A percentile compares a stretch with the other conserved stretches of the same genome.
Evolutionary conservation across 2,797 vertebrate genomes (phyloP).

Genomic region (Cuniculus paca): DNA sequence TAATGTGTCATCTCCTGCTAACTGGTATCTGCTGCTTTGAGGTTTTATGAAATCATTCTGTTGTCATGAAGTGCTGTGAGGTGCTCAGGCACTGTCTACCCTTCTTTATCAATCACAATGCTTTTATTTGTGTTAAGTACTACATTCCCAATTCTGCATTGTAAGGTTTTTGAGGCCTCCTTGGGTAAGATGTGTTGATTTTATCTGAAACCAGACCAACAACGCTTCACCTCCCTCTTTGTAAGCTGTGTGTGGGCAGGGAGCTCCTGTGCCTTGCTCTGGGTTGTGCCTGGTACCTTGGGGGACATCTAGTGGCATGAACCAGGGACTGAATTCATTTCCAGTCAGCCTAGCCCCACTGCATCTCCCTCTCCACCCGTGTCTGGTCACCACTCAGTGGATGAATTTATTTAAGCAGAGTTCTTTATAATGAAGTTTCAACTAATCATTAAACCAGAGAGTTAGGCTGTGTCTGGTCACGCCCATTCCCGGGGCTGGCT

Average conservation of each 20-base stretch:
- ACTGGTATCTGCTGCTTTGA: not conserved
- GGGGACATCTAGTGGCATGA: not conserved
- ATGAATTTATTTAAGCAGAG: constrained; percentile 61
- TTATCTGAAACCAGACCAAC: not conserved
- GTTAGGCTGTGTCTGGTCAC: not conserved
- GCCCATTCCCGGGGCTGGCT: not conserved
- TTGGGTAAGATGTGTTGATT: not conserved
- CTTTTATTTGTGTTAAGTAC: not conserved
- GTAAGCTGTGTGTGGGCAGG: not conserved
- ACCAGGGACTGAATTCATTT: not conserved
- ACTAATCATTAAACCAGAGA: not conserved
- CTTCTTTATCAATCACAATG: not conserved
- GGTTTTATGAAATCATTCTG: not conserved
- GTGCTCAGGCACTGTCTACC: not conserved
- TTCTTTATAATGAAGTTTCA: constrained; percentile 1
- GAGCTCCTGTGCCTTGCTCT: not conserved
- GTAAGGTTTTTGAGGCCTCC: not conserved
- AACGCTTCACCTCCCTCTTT: not conserved
- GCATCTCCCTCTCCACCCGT: not conserved
- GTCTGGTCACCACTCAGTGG: not conserved
- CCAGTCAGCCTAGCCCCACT: not conserved
- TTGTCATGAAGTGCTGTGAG: not conserved
- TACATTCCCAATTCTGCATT: not conserved
- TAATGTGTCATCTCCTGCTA: not conserved
- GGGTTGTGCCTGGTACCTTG: not conserved